Conservation (phyloP, 2,888 invertebrate genomes). For the Andrena fulva region DNA sequence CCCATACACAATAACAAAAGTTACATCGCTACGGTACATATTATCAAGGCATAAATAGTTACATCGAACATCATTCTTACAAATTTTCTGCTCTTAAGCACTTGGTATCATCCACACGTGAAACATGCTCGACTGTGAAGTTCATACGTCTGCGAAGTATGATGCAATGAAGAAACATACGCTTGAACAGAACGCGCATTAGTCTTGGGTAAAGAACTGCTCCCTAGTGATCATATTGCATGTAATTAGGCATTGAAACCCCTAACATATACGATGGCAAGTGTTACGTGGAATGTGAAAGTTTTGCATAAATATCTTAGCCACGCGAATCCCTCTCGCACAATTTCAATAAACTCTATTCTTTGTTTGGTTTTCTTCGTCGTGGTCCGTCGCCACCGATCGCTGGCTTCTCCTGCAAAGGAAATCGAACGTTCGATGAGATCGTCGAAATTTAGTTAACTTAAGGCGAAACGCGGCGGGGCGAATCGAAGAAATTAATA, state of each 20-base stretch:
- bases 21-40: constrained; percentile 39
- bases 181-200: constrained; percentile 54
- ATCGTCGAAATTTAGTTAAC: not conserved
- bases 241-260: constrained; percentile 67
- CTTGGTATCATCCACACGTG: constrained; percentile 41
- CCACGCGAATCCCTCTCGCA: constrained; percentile 44
- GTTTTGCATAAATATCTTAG: constrained; percentile 74
- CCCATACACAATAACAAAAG: constrained; percentile 53
- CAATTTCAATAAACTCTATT: constrained; percentile 68
- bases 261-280: constrained; percentile 70
- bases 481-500: too few species aligned
- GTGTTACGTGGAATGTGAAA: constrained; percentile 79
- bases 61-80: constrained; percentile 51
- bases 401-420: constrained; percentile 74
- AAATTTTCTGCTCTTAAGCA: constrained; percentile 48
- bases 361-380: constrained; percentile 83
- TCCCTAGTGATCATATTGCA: constrained; percentile 68
- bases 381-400: constrained; percentile 80
- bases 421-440: not conserved
- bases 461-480: not conserved
- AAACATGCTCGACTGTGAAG: constrained; percentile 40
- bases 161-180: constrained; percentile 47
- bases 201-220: constrained; percentile 64
- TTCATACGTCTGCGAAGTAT: constrained; percentile 47
- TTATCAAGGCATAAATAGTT: constrained; percentile 62